Conservation (phyloP, 2,888 invertebrate species). For the Himalopsyche japonica region DNA sequence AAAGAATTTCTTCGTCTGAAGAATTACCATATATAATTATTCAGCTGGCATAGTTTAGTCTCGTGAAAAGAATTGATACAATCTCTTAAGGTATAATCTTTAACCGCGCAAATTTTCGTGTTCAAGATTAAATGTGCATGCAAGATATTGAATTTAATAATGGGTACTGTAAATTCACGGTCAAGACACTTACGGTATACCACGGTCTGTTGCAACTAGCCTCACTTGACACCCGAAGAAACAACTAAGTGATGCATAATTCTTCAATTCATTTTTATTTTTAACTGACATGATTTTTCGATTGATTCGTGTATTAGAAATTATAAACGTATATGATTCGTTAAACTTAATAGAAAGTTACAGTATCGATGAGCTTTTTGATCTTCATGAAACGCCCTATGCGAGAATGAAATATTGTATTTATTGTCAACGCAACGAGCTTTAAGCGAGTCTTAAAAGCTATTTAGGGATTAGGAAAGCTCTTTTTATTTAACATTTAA, state of each 20-base stretch:
- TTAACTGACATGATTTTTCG: background rate
- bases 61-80: background rate
- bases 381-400: no score
- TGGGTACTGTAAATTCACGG: constrained; percentile 12
- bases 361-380: no score
- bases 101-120: background rate
- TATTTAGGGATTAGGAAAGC: no score
- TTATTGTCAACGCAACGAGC: no score
- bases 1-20: no score
- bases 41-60: background rate
- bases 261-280: background rate
- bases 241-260: background rate
- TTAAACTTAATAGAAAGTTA: no score
- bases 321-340: no score
- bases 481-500: no score
- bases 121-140: background rate
- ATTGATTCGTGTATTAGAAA: no score
- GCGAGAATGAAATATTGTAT: no score
- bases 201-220: constrained; percentile 21
- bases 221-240: background rate
- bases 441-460: no score
- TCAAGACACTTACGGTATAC: constrained; percentile 22
- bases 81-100: background rate
- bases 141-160: background rate
- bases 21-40: background rate